Evolutionary conservation across 2,888 invertebrate species (phyloP), one percentile per base, ranked within the genome.

Genomic region (Sepiola atlantica): DNA sequence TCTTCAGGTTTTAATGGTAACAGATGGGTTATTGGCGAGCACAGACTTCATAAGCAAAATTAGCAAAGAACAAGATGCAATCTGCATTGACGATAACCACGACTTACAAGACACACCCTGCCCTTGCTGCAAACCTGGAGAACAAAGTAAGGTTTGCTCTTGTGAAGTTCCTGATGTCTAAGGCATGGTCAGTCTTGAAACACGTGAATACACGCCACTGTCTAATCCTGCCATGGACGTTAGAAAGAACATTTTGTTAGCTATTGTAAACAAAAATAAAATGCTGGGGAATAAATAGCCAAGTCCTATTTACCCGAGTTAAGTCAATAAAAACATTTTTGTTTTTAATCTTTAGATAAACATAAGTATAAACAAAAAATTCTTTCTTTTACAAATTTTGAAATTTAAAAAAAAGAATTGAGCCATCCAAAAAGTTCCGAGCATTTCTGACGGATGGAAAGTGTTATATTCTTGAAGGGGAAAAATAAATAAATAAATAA

Each of bases 1-100:
- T 10, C 18, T 35, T 21, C 92, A 92, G 92, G n/a, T 92, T 92
- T 28, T 92, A 32, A 92, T 92, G 92, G 92, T 92, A 20, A 92
- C 45, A 92, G 92, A 55, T 92, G 92, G n/a, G 4, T 24, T 92
- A 35, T 92, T 45, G 92, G 54, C 21, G n/a, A 92, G n/a, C 18
- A 2, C 21, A 21, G 77, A 32, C n/a, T 77, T 16, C 2, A 0
- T n/a, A 16, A 16, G 77, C 77, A 77, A 77, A 77, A 77, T 77
- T 18, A n/a, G 8, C 16, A n/a, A 77, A n/a, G n/a, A 77, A 77
- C 77, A 32, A 18, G 77, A 18, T 16, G 12, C 18, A n/a, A 16
- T 77, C n/a, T n/a, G 77, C 77, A 77, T 3, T 77, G n/a, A 77
- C n/a, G 16, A n/a, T 77, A 77, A 77, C 16, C 77, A 77, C 32